Evolutionary conservation across 2,113 vertebrate species (phyloP), one percentile per base, ranked within the genome.

Genomic region (Erythrolamprus reginae): DNA sequence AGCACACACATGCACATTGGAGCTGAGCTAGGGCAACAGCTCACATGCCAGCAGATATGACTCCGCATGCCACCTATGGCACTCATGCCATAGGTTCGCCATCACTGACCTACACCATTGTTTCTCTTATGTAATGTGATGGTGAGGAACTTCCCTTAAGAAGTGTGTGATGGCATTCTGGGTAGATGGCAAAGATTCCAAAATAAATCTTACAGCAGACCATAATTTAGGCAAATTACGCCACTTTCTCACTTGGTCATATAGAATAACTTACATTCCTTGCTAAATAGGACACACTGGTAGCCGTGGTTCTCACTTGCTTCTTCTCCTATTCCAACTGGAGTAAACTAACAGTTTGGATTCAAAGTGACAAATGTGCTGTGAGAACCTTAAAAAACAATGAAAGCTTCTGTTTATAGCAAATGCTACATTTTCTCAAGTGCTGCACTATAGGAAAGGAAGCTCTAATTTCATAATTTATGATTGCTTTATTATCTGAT

Each of bases 391-490:
- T 52, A 38, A 77, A 77, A 77, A 77, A 77, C 33, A 77, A 77
- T n/a, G 88, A 19, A 96, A 94, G 82, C 91, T 77, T 86, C 87
- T 91, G 86, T 94, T 88, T 87, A 48, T 42, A 88, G 4, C 10
- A 42, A 24, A 38, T 65, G 5, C 1, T 38, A 28, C 33, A 38
- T 55, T 48, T 33, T n/a, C 77, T 88, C 26, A 33, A 7, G 4
- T 88, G 77, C 77, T 51, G 13, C 5, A 10, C 50, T 21, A 21
- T 38, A 55, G 33, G 53, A 77, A 38, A 90, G n/a, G 65, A 94
- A 94, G 91, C 26, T 58, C 33, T 65, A 82, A 86, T 65, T 93
- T 55, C 52, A 28, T 47, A 50, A 89, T 65, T 90, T 89, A 33
- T 52, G 47, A 9, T 24, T 53, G 56, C 38, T 48, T 50, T 33